These are phyloP conservation scores for Raja brachyura DNA, from an alignment of 2,113 vertebrate species.

Conservation along the genomic window DNA sequence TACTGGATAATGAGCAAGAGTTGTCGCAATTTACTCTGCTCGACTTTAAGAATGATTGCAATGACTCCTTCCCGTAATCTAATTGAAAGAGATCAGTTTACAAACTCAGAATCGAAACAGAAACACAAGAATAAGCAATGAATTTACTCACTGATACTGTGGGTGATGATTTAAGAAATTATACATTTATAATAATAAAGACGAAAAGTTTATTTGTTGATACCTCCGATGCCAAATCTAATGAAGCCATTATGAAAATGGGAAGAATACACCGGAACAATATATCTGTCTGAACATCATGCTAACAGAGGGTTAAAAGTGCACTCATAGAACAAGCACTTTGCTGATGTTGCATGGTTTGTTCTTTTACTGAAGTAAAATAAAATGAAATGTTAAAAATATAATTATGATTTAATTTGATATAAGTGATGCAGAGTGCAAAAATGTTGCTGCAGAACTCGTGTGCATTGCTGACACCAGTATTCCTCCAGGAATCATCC, in stretches of 20 bases:
- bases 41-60: neutral
- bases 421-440: neutral
- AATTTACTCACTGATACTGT: neutral
- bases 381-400: neutral
- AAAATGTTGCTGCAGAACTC: neutral
- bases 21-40: neutral
- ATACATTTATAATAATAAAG: neutral
- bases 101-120: neutral
- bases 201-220: neutral
- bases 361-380: neutral
- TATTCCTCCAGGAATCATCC: neutral
- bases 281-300: neutral
- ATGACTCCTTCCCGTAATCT: neutral
- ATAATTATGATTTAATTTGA: neutral
- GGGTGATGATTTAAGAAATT: neutral
- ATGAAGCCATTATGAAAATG: neutral
- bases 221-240: neutral
- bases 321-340: neutral
- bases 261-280: neutral
- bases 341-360: neutral
- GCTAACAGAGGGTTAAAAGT: neutral
- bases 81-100: neutral
- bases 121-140: neutral
- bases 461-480: neutral
- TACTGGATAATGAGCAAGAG: neutral